Percentiles rank a stretch among this genome's conserved stretches.
Evolutionary conservation across 2,888 invertebrate species (phyloP).

Genomic region (Idaea dimidiata): DNA sequence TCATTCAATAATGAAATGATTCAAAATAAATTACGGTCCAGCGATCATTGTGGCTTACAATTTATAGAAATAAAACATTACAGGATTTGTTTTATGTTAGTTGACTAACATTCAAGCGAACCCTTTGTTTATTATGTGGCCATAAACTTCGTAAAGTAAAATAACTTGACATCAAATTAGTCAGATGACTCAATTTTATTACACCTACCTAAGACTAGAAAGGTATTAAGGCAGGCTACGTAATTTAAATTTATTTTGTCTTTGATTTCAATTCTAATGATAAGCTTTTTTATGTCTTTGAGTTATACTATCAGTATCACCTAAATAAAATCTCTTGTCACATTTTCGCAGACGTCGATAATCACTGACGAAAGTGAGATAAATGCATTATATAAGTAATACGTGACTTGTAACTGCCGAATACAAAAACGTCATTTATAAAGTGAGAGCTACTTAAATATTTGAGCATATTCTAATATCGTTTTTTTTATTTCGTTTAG

Average conservation of each 20-base stretch:
- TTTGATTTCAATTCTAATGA: too few species aligned
- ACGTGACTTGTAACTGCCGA: too few species aligned
- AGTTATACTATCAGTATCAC: too few species aligned
- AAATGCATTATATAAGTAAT: too few species aligned
- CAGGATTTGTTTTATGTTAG: conserved; percentile 56
- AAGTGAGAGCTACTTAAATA: too few species aligned
- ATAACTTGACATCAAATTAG: neutral
- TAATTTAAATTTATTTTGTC: neutral
- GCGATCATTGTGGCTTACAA: conserved; percentile 62
- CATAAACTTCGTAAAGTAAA: neutral
- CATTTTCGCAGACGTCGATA: too few species aligned
- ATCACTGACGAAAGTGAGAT: too few species aligned
- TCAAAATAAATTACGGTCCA: conserved; percentile 58
- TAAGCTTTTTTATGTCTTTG: too few species aligned
- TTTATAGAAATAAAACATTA: conserved; percentile 43
- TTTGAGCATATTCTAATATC: too few species aligned
- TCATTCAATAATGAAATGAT: conserved; percentile 56
- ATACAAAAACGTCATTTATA: too few species aligned
- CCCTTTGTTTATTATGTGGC: neutral
- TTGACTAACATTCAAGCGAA: conserved; percentile 5
- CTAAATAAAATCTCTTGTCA: too few species aligned
- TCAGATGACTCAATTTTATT: neutral
- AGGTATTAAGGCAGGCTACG: neutral
- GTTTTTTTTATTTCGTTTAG: too few species aligned
- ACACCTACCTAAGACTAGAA: neutral